Evolutionary conservation across 2,113 vertebrate species (phyloP), one percentile per base, ranked within the genome.

Genomic region (Sakesphorus luctuosus): DNA sequence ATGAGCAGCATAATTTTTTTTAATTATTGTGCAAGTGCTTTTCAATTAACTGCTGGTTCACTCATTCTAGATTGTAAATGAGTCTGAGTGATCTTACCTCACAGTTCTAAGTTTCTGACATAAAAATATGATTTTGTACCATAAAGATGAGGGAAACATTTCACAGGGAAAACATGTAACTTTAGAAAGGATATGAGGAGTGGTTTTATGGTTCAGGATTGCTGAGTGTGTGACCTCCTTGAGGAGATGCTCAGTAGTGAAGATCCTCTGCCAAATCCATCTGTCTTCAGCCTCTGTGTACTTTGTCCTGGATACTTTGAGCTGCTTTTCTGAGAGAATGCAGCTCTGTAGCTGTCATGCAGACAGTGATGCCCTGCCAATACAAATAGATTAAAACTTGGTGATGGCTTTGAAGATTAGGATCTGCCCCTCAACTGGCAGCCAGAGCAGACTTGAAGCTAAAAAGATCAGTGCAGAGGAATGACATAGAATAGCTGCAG

Each of bases 351-450:
- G 53, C 58, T 49, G 9, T 7, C 63, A 52, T 4, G n/a, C 55
- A 84, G 59, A 43, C 5, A 88, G 53, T 0, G 0, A 75, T 56
- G 68, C 59, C 50, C 35, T 87, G 87, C 61, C 88, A 69, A 69
- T 17, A 65, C 3, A 24, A 71, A 89, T 46, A 77, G 74, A 92
- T 82, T 92, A 88, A 85, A 88, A 88, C 43, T 63, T 63, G 29
- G 19, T 66, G 78, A 81, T 84, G 85, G 69, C 72, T 89, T 93
- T 91, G 91, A 83, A 94, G 81, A 75, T 90, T 78, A 90, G 31
- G 16, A 74, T 29, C 65, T 67, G 56, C 67, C 52, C 35, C 77
- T 93, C 52, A 16, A 75, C 3, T 82, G 77, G 33, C 46, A 91
- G 69, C 43, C 6, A 6, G 71, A 56, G 20, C 7, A 74, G 55